These are phyloP conservation scores for Urocitellus parryii DNA, from an alignment of 2,113 vertebrate genomes.

Conservation along the genomic window DNA sequence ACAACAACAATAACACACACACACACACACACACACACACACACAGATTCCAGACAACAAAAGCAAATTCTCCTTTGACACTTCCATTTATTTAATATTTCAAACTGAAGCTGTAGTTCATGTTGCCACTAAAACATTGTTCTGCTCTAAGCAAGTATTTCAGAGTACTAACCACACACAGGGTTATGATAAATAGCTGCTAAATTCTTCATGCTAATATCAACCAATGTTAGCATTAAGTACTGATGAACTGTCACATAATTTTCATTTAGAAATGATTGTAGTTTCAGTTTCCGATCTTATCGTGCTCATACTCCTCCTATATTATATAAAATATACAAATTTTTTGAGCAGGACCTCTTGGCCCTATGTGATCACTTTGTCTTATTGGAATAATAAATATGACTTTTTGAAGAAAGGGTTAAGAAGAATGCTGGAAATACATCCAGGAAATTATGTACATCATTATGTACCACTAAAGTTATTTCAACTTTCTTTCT, in stretches of 20 bases:
- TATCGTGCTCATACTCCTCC: conserved; percentile 82
- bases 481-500: conserved; percentile 44
- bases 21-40: not conserved
- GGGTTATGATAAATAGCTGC: conserved; percentile 87
- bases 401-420: conserved; percentile 62
- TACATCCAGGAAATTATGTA: conserved; percentile 40
- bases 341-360: conserved; percentile 54
- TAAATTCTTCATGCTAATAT: conserved; percentile 89
- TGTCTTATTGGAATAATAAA: conserved; percentile 64
- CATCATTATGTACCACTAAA: conserved; percentile 8
- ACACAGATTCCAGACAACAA: not conserved
- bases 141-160: conserved; percentile 82
- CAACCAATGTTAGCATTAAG: conserved; percentile 89
- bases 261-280: conserved; percentile 88
- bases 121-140: conserved; percentile 82
- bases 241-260: conserved; percentile 90
- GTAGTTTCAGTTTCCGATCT: conserved; percentile 85
- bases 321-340: conserved; percentile 79
- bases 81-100: conserved; percentile 85
- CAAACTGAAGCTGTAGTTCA: conserved; percentile 82
- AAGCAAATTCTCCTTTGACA: conserved; percentile 71
- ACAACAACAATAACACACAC: too few relatives aligned
- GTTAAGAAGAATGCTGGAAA: conserved; percentile 57
- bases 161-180: conserved; percentile 80
- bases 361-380: conserved; percentile 50